A percentile compares a stretch with the other conserved stretches of the same genome.
Conservation (phyloP, 2,888 invertebrate genomes). For the Pyrrhia umbra region DNA sequence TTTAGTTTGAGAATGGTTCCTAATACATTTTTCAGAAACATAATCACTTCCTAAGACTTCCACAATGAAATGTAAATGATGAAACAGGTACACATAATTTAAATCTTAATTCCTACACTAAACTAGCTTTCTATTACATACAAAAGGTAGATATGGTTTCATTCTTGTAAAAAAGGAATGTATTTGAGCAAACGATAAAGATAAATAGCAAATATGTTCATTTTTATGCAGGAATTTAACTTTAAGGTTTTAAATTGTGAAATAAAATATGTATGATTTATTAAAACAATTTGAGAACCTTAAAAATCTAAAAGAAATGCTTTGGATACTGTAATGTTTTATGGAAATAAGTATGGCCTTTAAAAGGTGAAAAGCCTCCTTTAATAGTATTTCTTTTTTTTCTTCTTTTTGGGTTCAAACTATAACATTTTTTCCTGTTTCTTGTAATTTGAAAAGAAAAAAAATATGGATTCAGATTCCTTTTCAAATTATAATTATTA, state of each 20-base stretch:
- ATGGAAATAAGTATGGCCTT: no score
- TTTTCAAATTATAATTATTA: no score
- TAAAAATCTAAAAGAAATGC: not conserved
- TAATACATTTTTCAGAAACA: no score
- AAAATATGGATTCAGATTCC: no score
- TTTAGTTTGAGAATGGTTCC: no score
- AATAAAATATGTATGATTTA: not conserved
- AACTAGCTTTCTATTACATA: slow-evolving; percentile 29
- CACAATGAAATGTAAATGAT: slow-evolving; percentile 5
- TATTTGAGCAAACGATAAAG: slow-evolving; percentile 33
- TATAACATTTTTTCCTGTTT: no score
- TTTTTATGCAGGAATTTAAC: not conserved
- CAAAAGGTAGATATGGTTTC: slow-evolving; percentile 59
- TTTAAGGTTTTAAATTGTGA: not conserved
- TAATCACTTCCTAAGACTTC: no score
- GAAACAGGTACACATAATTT: slow-evolving; percentile 6
- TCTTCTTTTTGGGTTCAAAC: no score
- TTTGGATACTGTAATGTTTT: no score
- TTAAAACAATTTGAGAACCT: not conserved
- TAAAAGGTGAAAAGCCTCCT: no score
- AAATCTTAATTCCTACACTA: slow-evolving; percentile 11
- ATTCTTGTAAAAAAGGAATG: slow-evolving; percentile 2
- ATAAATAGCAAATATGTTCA: not conserved
- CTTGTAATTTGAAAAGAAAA: no score
- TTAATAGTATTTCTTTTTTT: no score